A percentile compares a stretch with the other conserved stretches of the same genome.
Evolutionary conservation across 2,888 invertebrate genomes (phyloP).

Genomic region (Drosophila flavopinicola): DNA sequence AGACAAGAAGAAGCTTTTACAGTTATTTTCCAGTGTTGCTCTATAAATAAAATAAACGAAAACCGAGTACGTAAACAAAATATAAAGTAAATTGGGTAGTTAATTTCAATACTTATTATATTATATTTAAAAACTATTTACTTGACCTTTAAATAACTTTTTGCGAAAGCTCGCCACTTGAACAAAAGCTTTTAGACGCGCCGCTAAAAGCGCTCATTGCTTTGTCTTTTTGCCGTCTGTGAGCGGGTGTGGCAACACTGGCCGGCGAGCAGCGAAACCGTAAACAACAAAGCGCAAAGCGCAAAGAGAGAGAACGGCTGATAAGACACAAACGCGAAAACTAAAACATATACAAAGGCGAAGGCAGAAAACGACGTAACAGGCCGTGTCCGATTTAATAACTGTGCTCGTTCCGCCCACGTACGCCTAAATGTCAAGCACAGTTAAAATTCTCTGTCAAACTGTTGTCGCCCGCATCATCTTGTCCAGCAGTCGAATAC

Average conservation of each 20-base stretch:
- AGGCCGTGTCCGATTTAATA: conserved; percentile 12
- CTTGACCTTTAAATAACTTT: conserved; percentile 22
- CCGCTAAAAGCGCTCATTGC: background rate
- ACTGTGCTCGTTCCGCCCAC: background rate
- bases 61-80: too few relatives aligned
- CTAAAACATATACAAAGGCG: conserved; percentile 2
- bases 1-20: too few relatives aligned
- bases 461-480: conserved; percentile 24
- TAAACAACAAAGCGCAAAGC: conserved; percentile 20
- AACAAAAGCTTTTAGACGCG: conserved; percentile 13
- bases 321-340: too few relatives aligned
- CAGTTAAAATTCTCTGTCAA: conserved; percentile 55
- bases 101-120: too few relatives aligned
- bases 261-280: conserved; percentile 3
- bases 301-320: conserved; percentile 14
- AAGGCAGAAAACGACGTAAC: conserved; percentile 57
- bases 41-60: too few relatives aligned
- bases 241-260: conserved; percentile 31
- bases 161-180: background rate
- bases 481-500: conserved; percentile 8
- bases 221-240: background rate
- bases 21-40: too few relatives aligned
- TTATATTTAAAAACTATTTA: background rate
- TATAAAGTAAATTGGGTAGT: too few relatives aligned
- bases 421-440: conserved; percentile 65